Evolutionary conservation across 2,888 invertebrate genomes (phyloP), one percentile per base, ranked within the genome.

Genomic region (Tillus elongatus): DNA sequence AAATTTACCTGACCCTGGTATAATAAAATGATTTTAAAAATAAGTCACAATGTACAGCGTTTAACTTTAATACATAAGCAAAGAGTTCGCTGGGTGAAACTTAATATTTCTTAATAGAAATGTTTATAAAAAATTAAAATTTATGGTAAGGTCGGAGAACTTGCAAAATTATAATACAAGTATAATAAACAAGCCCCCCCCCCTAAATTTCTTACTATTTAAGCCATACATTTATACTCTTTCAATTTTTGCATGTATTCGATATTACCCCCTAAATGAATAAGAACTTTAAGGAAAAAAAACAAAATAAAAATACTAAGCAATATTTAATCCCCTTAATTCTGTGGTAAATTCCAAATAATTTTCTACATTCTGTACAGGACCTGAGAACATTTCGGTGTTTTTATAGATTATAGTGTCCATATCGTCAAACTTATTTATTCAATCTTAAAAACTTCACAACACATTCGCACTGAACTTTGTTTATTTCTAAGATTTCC

Each of bases 391-490:
- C 24, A 19, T 19, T 19, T 19, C 24, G 24, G 30, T 36, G 31
- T 15, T 36, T 30, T 36, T 30, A 36, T 30, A 36, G 6, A 36
- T 36, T 29, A 36, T 36, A 36, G 13, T 36, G 4, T 36, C 36
- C 29, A 36, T 32, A 36, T 36, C 36, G 13, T 36, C 36, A 36
- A 10, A 30, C 30, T 31, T 13, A 36, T 31, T 36, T 33, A 36
- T 36, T 36, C 29, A 30, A 36, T 36, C 16, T 36, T 36, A 36
- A 30, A 34, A 27, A 36, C 31, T 36, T 36, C 30, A 37, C 33
- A 37, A 33, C 37, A 37, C 32, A 33, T 33, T 37, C 33, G 13
- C 37, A 15, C 33, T 37, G 13, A n/a, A 3, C 15, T 33, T 13
- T 33, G 33, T 15, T 28, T 33, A 37, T 37, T 33, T 37, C 13